Evolutionary conservation across 2,113 vertebrate species (phyloP).

Genomic region (Nansenia antarctica): DNA sequence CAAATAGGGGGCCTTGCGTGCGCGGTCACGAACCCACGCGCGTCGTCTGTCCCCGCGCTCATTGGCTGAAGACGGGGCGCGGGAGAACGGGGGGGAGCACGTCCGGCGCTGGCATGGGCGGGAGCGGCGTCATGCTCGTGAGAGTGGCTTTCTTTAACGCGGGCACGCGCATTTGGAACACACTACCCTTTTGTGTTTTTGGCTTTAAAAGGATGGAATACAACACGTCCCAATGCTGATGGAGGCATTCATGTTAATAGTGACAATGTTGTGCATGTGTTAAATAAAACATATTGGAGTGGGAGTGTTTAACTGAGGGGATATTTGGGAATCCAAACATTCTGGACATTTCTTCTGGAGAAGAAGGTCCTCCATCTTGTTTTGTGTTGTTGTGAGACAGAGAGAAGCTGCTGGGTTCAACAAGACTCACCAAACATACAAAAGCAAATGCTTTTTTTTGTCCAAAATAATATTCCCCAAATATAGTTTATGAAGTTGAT

Average conservation of each 20-base stretch:
- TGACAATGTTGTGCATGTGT: neutral
- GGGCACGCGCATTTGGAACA: slow-evolving; percentile 69
- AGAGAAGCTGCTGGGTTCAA: no score
- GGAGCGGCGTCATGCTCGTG: slow-evolving; percentile 63
- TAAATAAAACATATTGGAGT: neutral
- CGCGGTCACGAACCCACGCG: slow-evolving; percentile 66
- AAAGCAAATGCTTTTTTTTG: no score
- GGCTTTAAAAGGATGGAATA: neutral
- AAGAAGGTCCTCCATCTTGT: slow-evolving; percentile 68
- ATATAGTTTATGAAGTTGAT: no score
- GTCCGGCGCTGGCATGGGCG: slow-evolving; percentile 48
- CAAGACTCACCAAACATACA: no score
- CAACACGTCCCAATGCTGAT: neutral
- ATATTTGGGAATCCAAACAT: neutral
- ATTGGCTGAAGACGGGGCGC: slow-evolving; percentile 60
- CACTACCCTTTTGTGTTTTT: slow-evolving; percentile 19
- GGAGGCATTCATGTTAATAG: neutral
- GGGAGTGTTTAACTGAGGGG: no score
- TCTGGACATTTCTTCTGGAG: neutral
- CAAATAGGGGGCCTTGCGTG: slow-evolving; percentile 64
- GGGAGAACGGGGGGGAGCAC: slow-evolving; percentile 54
- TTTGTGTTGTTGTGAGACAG: no score
- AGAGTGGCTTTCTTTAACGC: slow-evolving; percentile 27
- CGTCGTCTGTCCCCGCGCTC: slow-evolving; percentile 44
- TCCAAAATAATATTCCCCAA: no score